Evolutionary conservation across 2,888 invertebrate genomes (phyloP), one percentile per base, ranked within the genome.

Genomic region (Cheilosia vulpina): DNA sequence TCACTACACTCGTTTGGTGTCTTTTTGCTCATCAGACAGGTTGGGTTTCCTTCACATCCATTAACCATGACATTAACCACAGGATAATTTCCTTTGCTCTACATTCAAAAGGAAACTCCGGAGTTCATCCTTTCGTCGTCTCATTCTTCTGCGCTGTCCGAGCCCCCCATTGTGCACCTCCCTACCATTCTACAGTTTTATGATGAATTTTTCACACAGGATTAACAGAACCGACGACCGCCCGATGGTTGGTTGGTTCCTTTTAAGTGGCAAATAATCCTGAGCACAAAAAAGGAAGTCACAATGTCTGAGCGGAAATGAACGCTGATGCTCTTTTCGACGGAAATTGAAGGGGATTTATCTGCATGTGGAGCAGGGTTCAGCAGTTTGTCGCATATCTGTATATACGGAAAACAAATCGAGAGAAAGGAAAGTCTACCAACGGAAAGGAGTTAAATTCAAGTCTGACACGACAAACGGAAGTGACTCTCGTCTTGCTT

Each of bases 241-340:
- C 85, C 76, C 76, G 76, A 55, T 77, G 85, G 85, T 77, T 85
- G 81, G 85, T 77, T 85, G 27, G 27, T 27, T 27, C 76, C 76
- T 85, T 85, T 85, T 77, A 85, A 85, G 85, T 85, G 85, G 85
- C 85, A 85, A 85, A 85, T 85, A 85, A 85, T 85, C 85, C 85
- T 45, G 71, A 81, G 85, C 72, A 76, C 71, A 81, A 85, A 85
- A 85, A 81, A 68, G 85, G 81, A 85, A 81, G 81, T 85, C 80
- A 85, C 84, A 85, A 85, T 85, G 80, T 85, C 84, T 85, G 84
- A 85, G 66, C 85, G 85, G 85, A 85, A 85, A 85, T 85, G 85
- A 85, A 85, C 81, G 81, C 85, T 85, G 85, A 85, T 85, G 85
- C 81, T 81, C 81, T 72, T 85, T 81, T 77, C 80, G 68, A 77